Evolutionary conservation across 2,797 vertebrate species (phyloP).

Genomic region (Borostomias antarcticus): DNA sequence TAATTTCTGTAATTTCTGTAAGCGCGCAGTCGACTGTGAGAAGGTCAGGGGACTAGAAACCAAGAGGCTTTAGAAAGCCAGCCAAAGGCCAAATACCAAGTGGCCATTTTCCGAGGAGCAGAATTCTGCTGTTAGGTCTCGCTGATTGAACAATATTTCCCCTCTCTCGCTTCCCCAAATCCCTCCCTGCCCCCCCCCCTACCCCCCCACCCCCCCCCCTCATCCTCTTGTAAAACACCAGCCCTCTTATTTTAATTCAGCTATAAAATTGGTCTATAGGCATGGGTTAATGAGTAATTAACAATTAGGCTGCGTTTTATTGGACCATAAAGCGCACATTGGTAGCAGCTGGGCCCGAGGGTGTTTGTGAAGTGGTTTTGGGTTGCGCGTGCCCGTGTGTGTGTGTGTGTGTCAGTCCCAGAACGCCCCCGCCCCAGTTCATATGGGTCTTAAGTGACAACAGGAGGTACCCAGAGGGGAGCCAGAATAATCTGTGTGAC

Average conservation of each 20-base stretch:
- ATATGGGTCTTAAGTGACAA: slow-evolving; percentile 27
- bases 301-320: slow-evolving; percentile 42
- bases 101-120: not conserved
- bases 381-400: slow-evolving; percentile 22
- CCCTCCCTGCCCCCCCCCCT: not conserved
- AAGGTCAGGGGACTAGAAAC: not conserved
- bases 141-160: slow-evolving; percentile 2
- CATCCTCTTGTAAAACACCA: slow-evolving; percentile 37
- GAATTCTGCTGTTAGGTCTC: not conserved
- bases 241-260: slow-evolving; percentile 30
- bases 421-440: not conserved
- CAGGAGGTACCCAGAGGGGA: slow-evolving; percentile 36
- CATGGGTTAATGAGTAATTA: slow-evolving; percentile 51
- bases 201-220: not conserved
- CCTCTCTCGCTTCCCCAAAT: not conserved
- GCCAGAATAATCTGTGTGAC: slow-evolving; percentile 38
- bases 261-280: slow-evolving; percentile 38
- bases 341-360: slow-evolving; percentile 43
- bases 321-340: slow-evolving; percentile 38
- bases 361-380: slow-evolving; percentile 55
- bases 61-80: not conserved
- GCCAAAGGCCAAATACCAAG: not conserved
- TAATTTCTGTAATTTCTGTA: too few species aligned
- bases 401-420: not conserved
- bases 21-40: too few species aligned